Evolutionary conservation across 2,888 invertebrate genomes (phyloP).

Genomic region (Torymus tubicola): DNA sequence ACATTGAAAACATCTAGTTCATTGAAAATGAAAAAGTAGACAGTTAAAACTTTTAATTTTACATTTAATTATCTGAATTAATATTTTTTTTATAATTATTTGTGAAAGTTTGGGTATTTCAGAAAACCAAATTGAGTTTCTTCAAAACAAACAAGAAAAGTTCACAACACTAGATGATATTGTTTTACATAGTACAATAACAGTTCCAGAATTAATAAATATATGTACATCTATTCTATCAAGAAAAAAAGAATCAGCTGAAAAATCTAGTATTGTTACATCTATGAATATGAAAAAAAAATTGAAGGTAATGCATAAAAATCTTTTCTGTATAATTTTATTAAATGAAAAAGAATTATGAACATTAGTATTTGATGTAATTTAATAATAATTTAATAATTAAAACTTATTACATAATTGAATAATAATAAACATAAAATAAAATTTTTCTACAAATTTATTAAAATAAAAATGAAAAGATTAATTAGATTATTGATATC

Average conservation of each 20-base stretch:
- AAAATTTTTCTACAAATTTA: no score
- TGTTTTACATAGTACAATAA: neutral
- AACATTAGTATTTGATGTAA: neutral
- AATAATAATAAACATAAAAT: no score
- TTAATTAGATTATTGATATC: no score
- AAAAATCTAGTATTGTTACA: slow-evolving; percentile 3
- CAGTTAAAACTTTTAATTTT: neutral
- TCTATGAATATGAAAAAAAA: neutral
- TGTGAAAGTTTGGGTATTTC: slow-evolving; percentile 24
- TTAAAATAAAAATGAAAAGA: no score
- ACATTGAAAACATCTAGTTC: slow-evolving; percentile 11
- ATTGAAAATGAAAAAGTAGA: slow-evolving; percentile 42
- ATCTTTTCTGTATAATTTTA: no score
- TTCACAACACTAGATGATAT: slow-evolving; percentile 33
- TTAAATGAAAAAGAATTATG: neutral
- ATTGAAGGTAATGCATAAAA: slow-evolving; percentile 15
- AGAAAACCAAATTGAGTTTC: slow-evolving; percentile 4
- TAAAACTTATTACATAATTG: no score
- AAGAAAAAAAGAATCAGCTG: neutral
- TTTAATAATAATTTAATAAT: neutral
- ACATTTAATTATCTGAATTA: neutral
- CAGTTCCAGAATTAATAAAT: slow-evolving; percentile 16
- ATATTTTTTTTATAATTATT: neutral
- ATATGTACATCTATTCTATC: slow-evolving; percentile 31
- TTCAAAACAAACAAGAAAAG: neutral